A percentile compares a stretch with the other conserved stretches of the same genome.
These are phyloP conservation scores for Folsomia candida DNA, from an alignment of 2,888 invertebrate species.

Conservation along the genomic window DNA sequence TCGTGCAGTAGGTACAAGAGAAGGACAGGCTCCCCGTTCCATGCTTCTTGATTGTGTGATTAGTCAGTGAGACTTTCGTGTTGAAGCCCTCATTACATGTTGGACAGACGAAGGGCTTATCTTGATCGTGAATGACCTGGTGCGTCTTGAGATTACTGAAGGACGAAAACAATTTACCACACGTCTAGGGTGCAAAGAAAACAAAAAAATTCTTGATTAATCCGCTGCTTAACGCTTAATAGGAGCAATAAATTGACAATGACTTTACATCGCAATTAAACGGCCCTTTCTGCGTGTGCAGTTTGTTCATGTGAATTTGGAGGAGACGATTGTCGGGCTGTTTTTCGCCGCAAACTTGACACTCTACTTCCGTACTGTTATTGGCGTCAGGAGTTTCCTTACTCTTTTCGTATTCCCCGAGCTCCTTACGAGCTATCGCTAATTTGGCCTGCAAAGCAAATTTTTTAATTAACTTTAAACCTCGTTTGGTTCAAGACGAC, in stretches of 20 bases:
- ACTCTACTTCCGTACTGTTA: background rate
- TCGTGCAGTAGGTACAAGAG: background rate
- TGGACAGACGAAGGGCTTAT: background rate
- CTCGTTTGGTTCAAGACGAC: too few relatives aligned
- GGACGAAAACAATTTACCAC: background rate
- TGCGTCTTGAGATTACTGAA: background rate
- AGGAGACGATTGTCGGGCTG: background rate
- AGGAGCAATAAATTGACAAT: too few relatives aligned
- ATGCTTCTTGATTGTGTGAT: too few relatives aligned
- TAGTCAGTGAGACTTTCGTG: background rate
- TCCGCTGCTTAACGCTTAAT: too few relatives aligned
- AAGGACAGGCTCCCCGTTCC: too few relatives aligned
- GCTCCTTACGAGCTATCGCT: background rate
- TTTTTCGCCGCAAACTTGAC: background rate
- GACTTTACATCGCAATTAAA: background rate
- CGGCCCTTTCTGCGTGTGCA: background rate
- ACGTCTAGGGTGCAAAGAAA: background rate
- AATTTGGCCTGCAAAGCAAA: background rate
- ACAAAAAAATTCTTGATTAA: background rate
- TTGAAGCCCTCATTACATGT: background rate
- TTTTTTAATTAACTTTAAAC: background rate
- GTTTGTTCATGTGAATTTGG: background rate
- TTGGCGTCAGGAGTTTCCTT: background rate
- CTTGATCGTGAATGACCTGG: background rate
- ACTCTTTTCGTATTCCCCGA: background rate